phyloP scores from a whole-genome alignment of 2,797 vertebrate genomes.

The Microctenopoma lineatum region DNA sequence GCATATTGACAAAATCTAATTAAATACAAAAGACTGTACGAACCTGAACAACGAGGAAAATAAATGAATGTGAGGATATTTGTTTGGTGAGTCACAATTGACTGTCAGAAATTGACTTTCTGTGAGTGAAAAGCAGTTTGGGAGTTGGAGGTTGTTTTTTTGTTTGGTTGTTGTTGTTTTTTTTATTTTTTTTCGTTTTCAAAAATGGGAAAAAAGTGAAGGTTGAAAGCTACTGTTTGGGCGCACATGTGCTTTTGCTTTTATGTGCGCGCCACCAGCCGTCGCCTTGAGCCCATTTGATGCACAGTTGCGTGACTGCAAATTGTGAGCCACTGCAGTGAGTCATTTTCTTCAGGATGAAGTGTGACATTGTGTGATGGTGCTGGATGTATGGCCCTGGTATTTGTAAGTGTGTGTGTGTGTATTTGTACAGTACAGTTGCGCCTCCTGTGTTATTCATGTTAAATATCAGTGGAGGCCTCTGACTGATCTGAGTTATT shows the following conservation, averaged over 20 bases:
- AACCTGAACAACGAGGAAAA: conserved; percentile 15
- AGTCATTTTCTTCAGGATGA: conserved; percentile 65
- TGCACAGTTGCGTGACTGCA: conserved; percentile 63
- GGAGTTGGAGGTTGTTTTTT: neutral
- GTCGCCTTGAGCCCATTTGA: conserved; percentile 61
- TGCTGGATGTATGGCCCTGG: conserved; percentile 52
- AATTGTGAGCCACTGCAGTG: conserved; percentile 60
- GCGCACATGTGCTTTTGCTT: conserved; percentile 43
- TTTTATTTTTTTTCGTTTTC: neutral
- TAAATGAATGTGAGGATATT: conserved; percentile 8
- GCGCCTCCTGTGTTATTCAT: conserved; percentile 26
- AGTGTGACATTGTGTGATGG: conserved; percentile 63
- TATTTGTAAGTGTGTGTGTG: conserved; percentile 20
- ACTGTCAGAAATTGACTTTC: conserved; percentile 33
- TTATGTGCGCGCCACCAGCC: conserved; percentile 46
- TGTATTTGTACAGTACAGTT: conserved; percentile 21
- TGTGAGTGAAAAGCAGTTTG: conserved; percentile 30
- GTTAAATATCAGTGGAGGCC: conserved; percentile 32
- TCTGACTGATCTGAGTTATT: neutral
- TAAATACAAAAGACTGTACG: conserved; percentile 8
- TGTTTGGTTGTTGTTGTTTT: neutral
- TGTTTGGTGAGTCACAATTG: conserved; percentile 4
- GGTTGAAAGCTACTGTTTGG: conserved; percentile 56
- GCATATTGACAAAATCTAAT: conserved; percentile 3
- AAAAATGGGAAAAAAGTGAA: conserved; percentile 1